Evolutionary conservation across 1,140 invertebrate genomes (phyloP).

Genomic region (Pseudomyrmex pallidus): DNA sequence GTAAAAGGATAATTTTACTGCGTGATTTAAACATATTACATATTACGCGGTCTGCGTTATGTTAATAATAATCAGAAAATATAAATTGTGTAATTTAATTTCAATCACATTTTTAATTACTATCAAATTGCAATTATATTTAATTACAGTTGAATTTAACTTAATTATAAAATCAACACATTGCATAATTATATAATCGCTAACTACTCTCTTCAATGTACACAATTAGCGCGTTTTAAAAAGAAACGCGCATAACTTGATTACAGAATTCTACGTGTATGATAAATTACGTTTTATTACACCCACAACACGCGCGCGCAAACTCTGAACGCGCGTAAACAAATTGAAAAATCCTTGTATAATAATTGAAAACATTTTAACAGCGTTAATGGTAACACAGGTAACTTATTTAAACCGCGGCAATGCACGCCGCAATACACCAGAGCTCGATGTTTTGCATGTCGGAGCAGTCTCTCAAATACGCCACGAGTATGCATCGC

Average conservation of each 20-base stretch:
- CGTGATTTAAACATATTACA: background rate
- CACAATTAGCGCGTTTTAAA: no score
- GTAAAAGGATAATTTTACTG: no score
- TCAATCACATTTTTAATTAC: slow-evolving; percentile 12
- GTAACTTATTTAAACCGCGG: slow-evolving; percentile 19
- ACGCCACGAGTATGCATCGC: no score
- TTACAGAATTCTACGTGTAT: no score
- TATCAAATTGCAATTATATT: slow-evolving; percentile 18
- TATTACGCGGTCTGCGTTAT: background rate
- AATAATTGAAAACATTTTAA: background rate
- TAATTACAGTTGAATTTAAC: background rate
- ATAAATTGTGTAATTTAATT: slow-evolving; percentile 27
- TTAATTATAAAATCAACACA: no score
- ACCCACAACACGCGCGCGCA: no score
- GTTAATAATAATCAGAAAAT: background rate
- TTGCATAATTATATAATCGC: slow-evolving; percentile 3
- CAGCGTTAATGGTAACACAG: background rate
- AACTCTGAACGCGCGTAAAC: no score
- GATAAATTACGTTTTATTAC: slow-evolving; percentile 4
- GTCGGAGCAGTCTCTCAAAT: background rate
- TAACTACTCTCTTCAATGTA: background rate
- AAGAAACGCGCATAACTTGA: no score
- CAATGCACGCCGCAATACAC: background rate
- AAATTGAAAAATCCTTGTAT: no score
- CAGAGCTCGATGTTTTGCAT: background rate